Evolutionary conservation across 2,113 vertebrate genomes (phyloP), one percentile per base, ranked within the genome.

Genomic region (Neomonachus schauinslandi): DNA sequence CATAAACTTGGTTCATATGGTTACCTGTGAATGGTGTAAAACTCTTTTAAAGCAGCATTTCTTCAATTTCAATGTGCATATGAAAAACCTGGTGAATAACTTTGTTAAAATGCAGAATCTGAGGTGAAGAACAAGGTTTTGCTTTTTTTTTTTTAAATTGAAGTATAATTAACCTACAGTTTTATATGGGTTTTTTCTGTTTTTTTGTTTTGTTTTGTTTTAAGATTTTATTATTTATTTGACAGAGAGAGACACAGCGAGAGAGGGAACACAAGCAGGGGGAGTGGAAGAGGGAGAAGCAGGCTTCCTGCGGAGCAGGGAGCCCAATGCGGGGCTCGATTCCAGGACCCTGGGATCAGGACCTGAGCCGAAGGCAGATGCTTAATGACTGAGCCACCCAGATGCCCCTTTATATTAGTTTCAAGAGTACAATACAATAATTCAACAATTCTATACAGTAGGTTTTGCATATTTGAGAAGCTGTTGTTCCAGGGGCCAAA

Each of bases 401-500:
- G 46, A 7, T 8, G 7, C 46, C 46, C 46, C 46, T 46, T 46
- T 46, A 42, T 76, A 46, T 76, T 46, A 74, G 72, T 46, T 76
- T 76, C 6, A 24, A 76, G 39, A 26, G 24, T 14, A 46, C 71
- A 26, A 46, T 13, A 72, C 5, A 72, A 39, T 49, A 77, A 49
- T 77, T 49, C 42, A 31, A 28, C 24, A 77, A 77, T 77, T 77
- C 74, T 77, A 31, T 49, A 49, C 26, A 16, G 26, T 28, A 76
- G 42, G 74, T 49, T 96, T 59, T 46, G 15, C 16, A 76, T 46
- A 83, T 93, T 81, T 93, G 84, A 91, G 11, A 96, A 89, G 46
- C 4, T 86, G 7, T 67, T 90, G 33, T 61, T 94, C 1, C 16
- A 91, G 33, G 42, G 16, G 39, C 26, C 53, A 84, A 67, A 88